Conservation (phyloP, 2,888 invertebrate genomes). For the Hoplodrina blanda region DNA sequence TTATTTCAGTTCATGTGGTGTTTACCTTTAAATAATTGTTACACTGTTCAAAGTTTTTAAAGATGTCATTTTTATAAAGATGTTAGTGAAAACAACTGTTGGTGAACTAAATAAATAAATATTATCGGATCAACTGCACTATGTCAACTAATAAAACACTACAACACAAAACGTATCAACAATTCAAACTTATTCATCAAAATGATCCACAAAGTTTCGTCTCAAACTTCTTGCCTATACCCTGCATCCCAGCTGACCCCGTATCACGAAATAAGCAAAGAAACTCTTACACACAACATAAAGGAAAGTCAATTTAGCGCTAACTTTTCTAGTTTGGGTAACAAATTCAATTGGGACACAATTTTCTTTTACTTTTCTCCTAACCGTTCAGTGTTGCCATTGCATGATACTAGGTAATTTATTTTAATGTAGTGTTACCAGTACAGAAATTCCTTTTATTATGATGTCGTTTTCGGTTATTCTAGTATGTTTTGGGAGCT, state of each 20-base stretch:
- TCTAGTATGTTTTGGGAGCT: neutral
- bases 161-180: neutral
- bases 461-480: slow-evolving; percentile 10
- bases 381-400: slow-evolving; percentile 48
- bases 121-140: too few relatives aligned
- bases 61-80: too few relatives aligned
- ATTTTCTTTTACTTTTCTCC: slow-evolving; percentile 61
- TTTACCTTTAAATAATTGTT: too few relatives aligned
- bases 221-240: neutral
- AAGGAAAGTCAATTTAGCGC: slow-evolving; percentile 51
- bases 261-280: slow-evolving; percentile 19
- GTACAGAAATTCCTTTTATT: slow-evolving; percentile 14
- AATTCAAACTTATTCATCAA: neutral
- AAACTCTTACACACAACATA: slow-evolving; percentile 33
- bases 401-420: slow-evolving; percentile 40
- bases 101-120: too few relatives aligned
- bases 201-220: neutral
- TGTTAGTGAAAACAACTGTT: too few relatives aligned
- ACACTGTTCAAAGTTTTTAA: too few relatives aligned
- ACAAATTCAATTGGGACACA: slow-evolving; percentile 66
- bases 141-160: too few relatives aligned
- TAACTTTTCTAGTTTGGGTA: slow-evolving; percentile 65
- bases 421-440: slow-evolving; percentile 41
- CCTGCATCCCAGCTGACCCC: slow-evolving; percentile 16
- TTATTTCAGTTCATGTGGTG: too few relatives aligned